Percentiles rank a stretch among this genome's conserved stretches.
Evolutionary conservation across 2,888 invertebrate species (phyloP).

Genomic region (Hipparchia semele): DNA sequence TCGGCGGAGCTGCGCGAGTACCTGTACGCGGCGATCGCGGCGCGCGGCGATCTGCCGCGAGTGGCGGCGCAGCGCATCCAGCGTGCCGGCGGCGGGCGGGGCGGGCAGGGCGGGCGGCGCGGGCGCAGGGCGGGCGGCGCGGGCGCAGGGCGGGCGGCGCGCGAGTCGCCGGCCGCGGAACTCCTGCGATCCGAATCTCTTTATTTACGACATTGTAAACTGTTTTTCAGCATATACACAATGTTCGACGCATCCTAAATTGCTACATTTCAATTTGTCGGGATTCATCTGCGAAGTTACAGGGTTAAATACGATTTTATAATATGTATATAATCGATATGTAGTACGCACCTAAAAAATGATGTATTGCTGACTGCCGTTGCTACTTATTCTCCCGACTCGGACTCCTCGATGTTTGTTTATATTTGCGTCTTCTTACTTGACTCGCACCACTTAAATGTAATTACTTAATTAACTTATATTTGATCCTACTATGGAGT

Average conservation of each 20-base stretch:
- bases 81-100: constrained; percentile 42
- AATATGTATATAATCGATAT: neutral
- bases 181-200: constrained; percentile 51
- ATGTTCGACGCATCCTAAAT: constrained; percentile 19
- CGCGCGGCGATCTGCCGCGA: constrained; percentile 93
- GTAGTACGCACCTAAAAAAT: neutral
- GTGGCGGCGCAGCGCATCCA: constrained; percentile 92
- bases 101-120: constrained; percentile 17
- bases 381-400: neutral
- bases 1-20: constrained; percentile 70
- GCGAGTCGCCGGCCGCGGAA: constrained; percentile 20
- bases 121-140: neutral
- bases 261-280: constrained; percentile 29
- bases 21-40: constrained; percentile 92
- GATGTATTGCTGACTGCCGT: neutral
- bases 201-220: constrained; percentile 60
- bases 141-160: constrained; percentile 7
- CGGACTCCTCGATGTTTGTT: neutral
- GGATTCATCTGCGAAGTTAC: constrained; percentile 23
- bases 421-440: neutral
- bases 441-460: neutral
- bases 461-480: neutral
- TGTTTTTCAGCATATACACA: constrained; percentile 34
- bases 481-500: neutral
- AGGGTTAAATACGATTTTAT: neutral